These are phyloP conservation scores for Conus betulinus DNA, from an alignment of 1,140 invertebrate species.

Conservation along the genomic window DNA sequence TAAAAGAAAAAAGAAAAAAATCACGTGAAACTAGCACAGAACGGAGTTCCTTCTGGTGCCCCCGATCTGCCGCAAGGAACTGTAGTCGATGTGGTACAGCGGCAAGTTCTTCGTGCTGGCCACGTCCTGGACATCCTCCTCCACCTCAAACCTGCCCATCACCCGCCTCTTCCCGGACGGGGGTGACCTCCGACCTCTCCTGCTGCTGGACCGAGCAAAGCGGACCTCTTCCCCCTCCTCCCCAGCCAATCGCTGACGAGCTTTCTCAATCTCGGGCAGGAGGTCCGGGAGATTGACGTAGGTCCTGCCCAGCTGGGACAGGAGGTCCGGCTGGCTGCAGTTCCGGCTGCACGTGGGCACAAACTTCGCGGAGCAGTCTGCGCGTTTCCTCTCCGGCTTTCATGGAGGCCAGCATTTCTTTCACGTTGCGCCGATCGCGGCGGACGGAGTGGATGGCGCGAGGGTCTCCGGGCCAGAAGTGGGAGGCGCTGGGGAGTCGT, in stretches of 20 bases:
- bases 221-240: not conserved
- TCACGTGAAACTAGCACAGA: not conserved
- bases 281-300: constrained; percentile 38
- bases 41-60: constrained; percentile 30
- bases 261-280: constrained; percentile 32
- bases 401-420: constrained; percentile 36
- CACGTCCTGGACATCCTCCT: not conserved
- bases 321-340: constrained; percentile 37
- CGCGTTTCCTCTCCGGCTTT: constrained; percentile 38
- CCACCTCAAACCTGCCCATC: not conserved
- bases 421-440: constrained; percentile 20
- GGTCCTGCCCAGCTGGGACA: constrained; percentile 23
- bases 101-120: constrained; percentile 10
- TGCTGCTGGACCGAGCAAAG: not conserved
- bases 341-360: constrained; percentile 32
- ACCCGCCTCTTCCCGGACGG: not conserved
- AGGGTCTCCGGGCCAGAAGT: constrained; percentile 39
- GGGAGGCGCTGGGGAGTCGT: not conserved
- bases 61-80: not conserved
- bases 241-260: constrained; percentile 27
- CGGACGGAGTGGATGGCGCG: constrained; percentile 41
- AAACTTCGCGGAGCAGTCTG: constrained; percentile 31
- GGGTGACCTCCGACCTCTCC: not conserved
- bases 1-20: too few relatives aligned
- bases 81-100: constrained; percentile 32